Evolutionary conservation across 1,140 invertebrate genomes (phyloP).

Genomic region (Sesamia nonagrioides): DNA sequence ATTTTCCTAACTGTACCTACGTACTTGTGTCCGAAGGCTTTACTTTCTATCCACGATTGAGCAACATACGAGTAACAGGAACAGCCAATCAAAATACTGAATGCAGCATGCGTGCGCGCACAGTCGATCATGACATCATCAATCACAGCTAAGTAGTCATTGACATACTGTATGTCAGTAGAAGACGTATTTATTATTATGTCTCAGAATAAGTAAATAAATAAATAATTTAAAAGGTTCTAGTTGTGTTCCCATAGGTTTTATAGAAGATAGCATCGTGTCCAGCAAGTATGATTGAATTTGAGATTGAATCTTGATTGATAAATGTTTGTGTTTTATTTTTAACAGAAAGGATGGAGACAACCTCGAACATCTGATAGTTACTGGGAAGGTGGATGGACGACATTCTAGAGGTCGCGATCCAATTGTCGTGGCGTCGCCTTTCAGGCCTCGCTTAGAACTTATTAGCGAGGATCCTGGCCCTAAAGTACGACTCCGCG

Average conservation of each 20-base stretch:
- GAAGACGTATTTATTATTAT: slow-evolving; percentile 23
- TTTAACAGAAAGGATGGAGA: too few relatives aligned
- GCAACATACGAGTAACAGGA: not conserved
- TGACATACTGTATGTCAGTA: not conserved
- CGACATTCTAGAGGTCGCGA: too few relatives aligned
- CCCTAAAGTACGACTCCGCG: too few relatives aligned
- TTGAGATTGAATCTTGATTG: not conserved
- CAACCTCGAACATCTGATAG: too few relatives aligned
- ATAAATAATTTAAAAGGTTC: not conserved
- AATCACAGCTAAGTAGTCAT: not conserved
- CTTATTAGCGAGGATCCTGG: too few relatives aligned
- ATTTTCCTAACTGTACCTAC: too few relatives aligned
- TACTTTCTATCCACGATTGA: too few relatives aligned
- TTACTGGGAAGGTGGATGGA: too few relatives aligned
- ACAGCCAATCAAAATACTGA: not conserved
- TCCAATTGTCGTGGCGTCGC: too few relatives aligned
- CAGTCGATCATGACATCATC: not conserved
- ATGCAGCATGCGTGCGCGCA: not conserved
- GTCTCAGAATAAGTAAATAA: not conserved
- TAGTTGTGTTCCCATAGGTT: not conserved
- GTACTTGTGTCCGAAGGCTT: too few relatives aligned
- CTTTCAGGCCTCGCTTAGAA: too few relatives aligned
- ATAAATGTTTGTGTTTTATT: too few relatives aligned
- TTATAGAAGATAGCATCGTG: not conserved
- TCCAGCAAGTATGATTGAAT: not conserved